Evolutionary conservation across 2,797 vertebrate genomes (phyloP).

Genomic region (Mormyrops attenuatus): DNA sequence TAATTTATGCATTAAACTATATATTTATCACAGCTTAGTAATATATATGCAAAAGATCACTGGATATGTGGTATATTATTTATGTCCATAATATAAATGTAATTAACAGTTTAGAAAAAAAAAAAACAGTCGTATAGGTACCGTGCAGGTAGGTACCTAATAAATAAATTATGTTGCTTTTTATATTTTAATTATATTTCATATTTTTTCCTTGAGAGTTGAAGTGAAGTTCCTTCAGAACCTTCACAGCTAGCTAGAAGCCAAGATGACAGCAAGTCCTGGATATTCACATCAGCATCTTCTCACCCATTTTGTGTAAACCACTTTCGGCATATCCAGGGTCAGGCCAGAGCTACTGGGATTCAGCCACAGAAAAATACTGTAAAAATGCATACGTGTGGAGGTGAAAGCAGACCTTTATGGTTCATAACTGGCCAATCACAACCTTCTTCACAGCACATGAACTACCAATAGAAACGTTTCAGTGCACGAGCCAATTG

Average conservation of each 20-base stretch:
- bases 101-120: not conserved
- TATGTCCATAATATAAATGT: not conserved
- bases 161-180: not conserved
- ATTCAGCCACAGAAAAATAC: not conserved
- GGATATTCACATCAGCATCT: not conserved
- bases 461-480: not conserved
- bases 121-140: not conserved
- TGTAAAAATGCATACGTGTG: not conserved
- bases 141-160: not conserved
- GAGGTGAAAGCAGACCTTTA: not conserved
- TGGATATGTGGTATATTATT: not conserved
- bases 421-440: conserved; percentile 9
- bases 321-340: not conserved
- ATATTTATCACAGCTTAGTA: not conserved
- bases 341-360: not conserved
- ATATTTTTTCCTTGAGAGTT: not conserved
- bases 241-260: not conserved
- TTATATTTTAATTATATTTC: not conserved
- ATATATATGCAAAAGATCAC: not conserved
- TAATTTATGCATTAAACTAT: not conserved
- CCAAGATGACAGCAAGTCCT: not conserved
- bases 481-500: not conserved
- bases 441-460: not conserved
- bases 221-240: not conserved
- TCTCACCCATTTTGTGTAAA: not conserved